Base-by-base conservation (phyloP, 2,888 invertebrate species). In the Linyphia triangularis region DNA sequence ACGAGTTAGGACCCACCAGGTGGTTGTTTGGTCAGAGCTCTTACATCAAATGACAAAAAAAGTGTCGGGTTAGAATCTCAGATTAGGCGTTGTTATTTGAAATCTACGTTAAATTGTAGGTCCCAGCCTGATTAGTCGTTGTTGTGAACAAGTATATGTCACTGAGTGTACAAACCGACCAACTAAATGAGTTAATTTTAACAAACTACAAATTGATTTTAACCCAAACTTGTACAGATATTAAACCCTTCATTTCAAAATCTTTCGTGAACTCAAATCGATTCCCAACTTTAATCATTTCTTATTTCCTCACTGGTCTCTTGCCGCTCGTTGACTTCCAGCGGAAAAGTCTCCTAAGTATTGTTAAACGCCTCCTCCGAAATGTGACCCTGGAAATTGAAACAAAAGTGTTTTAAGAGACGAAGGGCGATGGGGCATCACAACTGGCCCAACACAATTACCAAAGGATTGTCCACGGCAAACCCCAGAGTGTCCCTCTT, bases 401-500 rank as follows among this genome's bases (percentile, higher is more conserved):
- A 82, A 82, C 78, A 82, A 82, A 82, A 72, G 26, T 26, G 19
- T 72, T 70, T 40, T 19, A 72, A 63, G 4, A 28, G 37, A 10
- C 59, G 16, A 26, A 19, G 33, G 43, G 28, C 51, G 6, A 57
- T 37, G 59, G 70, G 70, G 40, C 16, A 61, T 57, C 61, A 19
- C 61, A 19, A 16, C 26, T 72, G 70, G 59, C 70, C 82, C 82
- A 82, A 82, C 30, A 82, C 82, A 82, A 82, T 82, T 82, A 82
- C 69, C 70, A 30, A 10, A 72, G 26, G 37, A 40, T 59, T 40
- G 65, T 33, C 78, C 65, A 61, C 61, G 26, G 19, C 16, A 77
- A 77, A 24, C 40, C 77, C 61, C 30, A 59, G 33, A 43, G 43
- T 57, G 19, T 19, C 65, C 61, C 24, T 65, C 28, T 19, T 78